Evolutionary conservation across 2,888 invertebrate species (phyloP).

Genomic region (Apamea sordens): DNA sequence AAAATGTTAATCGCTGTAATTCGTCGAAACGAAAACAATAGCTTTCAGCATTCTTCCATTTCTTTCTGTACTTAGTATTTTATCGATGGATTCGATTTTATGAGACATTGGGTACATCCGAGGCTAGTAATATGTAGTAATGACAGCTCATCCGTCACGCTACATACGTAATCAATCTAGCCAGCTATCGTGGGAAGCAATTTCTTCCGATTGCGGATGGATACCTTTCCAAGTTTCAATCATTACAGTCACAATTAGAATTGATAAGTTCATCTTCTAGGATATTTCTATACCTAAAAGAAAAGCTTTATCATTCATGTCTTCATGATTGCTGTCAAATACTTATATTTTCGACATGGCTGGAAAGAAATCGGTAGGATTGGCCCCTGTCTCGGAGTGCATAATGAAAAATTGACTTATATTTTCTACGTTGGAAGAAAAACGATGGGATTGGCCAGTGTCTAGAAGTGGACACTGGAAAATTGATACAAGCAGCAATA

Average conservation of each 20-base stretch:
- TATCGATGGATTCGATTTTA: conserved; percentile 40
- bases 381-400: neutral
- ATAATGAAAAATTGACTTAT: too few species aligned
- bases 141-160: conserved; percentile 70
- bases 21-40: conserved; percentile 45
- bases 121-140: conserved; percentile 65
- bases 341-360: neutral
- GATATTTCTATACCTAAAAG: neutral
- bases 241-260: neutral
- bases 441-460: too few species aligned
- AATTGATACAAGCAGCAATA: neutral
- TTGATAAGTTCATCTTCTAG: neutral
- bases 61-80: conserved; percentile 11
- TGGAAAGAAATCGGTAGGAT: too few species aligned
- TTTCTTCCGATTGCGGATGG: conserved; percentile 41
- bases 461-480: neutral
- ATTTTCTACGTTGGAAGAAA: neutral
- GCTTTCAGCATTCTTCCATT: conserved; percentile 12
- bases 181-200: conserved; percentile 67
- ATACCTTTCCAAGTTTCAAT: conserved; percentile 36
- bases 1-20: conserved; percentile 54
- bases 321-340: neutral
- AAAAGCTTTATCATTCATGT: neutral
- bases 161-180: conserved; percentile 60
- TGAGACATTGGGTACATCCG: conserved; percentile 43